Conservation (phyloP, 2,113 vertebrate species). For the Dunckerocampus dactyliophorus region DNA sequence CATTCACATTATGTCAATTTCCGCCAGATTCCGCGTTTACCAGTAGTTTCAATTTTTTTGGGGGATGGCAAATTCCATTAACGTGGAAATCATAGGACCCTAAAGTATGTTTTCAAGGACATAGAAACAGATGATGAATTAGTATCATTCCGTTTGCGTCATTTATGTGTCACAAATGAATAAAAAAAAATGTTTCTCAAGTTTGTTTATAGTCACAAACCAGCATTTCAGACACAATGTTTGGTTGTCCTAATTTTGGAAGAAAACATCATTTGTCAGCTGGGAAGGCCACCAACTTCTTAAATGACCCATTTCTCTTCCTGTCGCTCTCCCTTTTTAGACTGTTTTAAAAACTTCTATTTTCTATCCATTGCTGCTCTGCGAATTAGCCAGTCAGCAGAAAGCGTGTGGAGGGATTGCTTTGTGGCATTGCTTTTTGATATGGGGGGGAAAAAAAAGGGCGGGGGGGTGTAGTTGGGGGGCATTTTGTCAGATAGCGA, state of each 20-base stretch:
- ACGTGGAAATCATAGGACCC: too few species aligned
- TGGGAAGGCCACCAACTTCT: constrained; percentile 41
- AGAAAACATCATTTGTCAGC: constrained; percentile 11
- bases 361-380: constrained; percentile 24
- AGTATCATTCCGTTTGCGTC: too few species aligned
- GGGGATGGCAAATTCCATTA: too few species aligned
- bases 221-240: background rate
- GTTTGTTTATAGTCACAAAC: background rate
- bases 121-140: too few species aligned
- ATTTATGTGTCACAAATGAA: too few species aligned
- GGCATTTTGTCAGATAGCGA: constrained; percentile 47
- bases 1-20: too few species aligned
- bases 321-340: constrained; percentile 6
- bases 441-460: constrained; percentile 22
- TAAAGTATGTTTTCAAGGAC: too few species aligned
- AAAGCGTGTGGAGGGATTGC: constrained; percentile 31
- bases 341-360: background rate
- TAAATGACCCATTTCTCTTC: constrained; percentile 20
- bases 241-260: background rate
- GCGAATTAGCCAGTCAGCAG: constrained; percentile 61
- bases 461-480: background rate
- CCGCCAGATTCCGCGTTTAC: too few species aligned
- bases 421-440: constrained; percentile 38
- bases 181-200: too few species aligned
- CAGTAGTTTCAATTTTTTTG: too few species aligned